These are phyloP conservation scores for Corythoichthys intestinalis DNA, from an alignment of 2,113 vertebrate genomes.

Conservation along the genomic window DNA sequence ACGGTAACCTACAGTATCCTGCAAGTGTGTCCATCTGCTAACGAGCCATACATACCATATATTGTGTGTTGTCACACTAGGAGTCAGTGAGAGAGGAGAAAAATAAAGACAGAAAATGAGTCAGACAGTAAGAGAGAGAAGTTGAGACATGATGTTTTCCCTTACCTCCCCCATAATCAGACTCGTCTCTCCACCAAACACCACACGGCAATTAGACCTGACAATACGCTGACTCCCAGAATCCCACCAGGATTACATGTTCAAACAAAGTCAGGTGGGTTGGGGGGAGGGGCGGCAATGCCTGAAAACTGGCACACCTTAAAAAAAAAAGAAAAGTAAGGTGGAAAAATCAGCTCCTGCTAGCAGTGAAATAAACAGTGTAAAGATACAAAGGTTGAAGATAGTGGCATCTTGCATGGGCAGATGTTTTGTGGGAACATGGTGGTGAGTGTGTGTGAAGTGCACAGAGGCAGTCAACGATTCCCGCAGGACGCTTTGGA, in stretches of 20 bases:
- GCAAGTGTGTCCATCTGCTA: slow-evolving; percentile 46
- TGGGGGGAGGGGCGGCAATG: slow-evolving; percentile 4
- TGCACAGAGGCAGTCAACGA: slow-evolving; percentile 10
- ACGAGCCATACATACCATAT: slow-evolving; percentile 55
- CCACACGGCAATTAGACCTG: slow-evolving; percentile 90
- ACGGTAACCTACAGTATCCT: slow-evolving; percentile 77
- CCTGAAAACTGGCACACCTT: slow-evolving; percentile 42
- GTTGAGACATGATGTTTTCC: slow-evolving; percentile 82
- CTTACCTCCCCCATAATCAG: slow-evolving; percentile 89
- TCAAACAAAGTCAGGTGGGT: slow-evolving; percentile 54
- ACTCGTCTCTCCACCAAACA: slow-evolving; percentile 86
- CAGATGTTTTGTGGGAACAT: slow-evolving; percentile 51
- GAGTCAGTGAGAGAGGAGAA: slow-evolving; percentile 24
- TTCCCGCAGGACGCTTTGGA: slow-evolving; percentile 45
- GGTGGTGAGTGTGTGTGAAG: slow-evolving; percentile 35
- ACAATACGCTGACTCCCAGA: slow-evolving; percentile 81
- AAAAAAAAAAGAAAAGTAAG: slow-evolving; percentile 32
- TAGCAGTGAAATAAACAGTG: slow-evolving; percentile 26
- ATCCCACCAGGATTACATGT: slow-evolving; percentile 57
- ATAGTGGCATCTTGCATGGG: slow-evolving; percentile 17
- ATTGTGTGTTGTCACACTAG: slow-evolving; percentile 50
- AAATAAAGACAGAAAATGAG: slow-evolving; percentile 35
- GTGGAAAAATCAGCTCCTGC: slow-evolving; percentile 30
- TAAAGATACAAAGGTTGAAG: slow-evolving; percentile 15
- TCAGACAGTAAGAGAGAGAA: slow-evolving; percentile 54